These are phyloP conservation scores for Pandemis cinnamomeana DNA, from an alignment of 2,888 invertebrate species.

Conservation along the genomic window DNA sequence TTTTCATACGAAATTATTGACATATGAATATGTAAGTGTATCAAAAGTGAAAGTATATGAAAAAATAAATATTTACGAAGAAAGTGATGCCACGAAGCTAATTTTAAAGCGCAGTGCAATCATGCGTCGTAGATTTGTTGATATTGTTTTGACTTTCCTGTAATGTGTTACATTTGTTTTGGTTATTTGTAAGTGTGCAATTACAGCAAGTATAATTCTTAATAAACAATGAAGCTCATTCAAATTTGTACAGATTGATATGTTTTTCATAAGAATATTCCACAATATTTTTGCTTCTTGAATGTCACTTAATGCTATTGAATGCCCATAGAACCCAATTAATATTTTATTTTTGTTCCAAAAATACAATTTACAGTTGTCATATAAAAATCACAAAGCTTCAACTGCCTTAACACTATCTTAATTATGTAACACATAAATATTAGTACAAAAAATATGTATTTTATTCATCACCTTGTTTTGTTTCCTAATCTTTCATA, in stretches of 20 bases:
- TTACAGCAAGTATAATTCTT: constrained; percentile 26
- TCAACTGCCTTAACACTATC: constrained; percentile 57
- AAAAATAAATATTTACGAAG: too few relatives aligned
- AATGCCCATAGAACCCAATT: constrained; percentile 29
- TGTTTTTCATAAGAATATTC: constrained; percentile 45
- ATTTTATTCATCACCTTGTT: constrained; percentile 42
- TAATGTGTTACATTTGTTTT: neutral
- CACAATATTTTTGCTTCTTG: neutral
- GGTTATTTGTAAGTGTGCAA: neutral
- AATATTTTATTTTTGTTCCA: constrained; percentile 12
- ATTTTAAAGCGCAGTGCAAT: neutral
- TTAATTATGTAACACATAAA: constrained; percentile 50
- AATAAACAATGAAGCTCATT: constrained; percentile 41
- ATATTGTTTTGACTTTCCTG: neutral
- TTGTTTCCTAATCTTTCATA: constrained; percentile 44
- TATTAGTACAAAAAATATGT: constrained; percentile 50
- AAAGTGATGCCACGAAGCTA: neutral
- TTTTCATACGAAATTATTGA: too few relatives aligned
- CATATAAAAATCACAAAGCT: constrained; percentile 55
- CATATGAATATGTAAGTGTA: too few relatives aligned
- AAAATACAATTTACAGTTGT: constrained; percentile 41
- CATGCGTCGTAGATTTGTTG: neutral
- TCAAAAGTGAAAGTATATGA: too few relatives aligned
- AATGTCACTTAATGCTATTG: constrained; percentile 9
- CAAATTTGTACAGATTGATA: constrained; percentile 71